These are phyloP conservation scores for Galemys pyrenaicus DNA, from an alignment of 2,113 vertebrate species.

Conservation along the genomic window DNA sequence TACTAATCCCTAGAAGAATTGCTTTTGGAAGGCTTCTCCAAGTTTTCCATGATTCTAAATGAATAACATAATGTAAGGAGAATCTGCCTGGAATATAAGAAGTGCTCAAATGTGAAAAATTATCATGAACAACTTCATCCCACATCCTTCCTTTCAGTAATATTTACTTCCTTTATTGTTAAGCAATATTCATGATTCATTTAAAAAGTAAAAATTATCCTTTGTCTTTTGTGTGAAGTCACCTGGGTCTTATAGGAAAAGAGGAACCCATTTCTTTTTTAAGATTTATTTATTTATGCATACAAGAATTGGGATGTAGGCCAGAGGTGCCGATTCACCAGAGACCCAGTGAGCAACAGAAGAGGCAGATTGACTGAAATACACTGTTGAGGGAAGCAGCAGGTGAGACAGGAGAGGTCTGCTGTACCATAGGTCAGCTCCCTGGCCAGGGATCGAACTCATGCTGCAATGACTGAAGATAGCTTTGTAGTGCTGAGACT, in stretches of 20 bases:
- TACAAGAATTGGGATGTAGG: no score
- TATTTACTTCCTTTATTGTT: neutral
- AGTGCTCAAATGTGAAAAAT: neutral
- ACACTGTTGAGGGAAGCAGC: no score
- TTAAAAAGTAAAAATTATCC: neutral
- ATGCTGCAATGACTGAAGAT: no score
- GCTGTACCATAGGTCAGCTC: no score
- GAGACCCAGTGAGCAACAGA: no score
- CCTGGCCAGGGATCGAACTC: no score
- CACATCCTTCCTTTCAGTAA: neutral
- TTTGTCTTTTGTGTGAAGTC: neutral
- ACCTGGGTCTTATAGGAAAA: neutral
- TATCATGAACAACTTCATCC: neutral
- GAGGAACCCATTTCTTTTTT: neutral
- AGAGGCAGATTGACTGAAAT: no score
- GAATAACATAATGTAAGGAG: neutral
- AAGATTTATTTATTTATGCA: no score
- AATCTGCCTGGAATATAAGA: neutral
- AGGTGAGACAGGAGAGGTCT: no score
- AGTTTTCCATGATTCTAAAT: neutral
- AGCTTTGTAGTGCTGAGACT: no score
- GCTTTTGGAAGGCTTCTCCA: neutral
- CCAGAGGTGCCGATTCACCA: no score
- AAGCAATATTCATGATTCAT: neutral
- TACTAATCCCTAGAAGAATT: neutral